Evolutionary conservation across 2,888 invertebrate species (phyloP), one percentile per base, ranked within the genome.

Genomic region (Lysandra bellargus): DNA sequence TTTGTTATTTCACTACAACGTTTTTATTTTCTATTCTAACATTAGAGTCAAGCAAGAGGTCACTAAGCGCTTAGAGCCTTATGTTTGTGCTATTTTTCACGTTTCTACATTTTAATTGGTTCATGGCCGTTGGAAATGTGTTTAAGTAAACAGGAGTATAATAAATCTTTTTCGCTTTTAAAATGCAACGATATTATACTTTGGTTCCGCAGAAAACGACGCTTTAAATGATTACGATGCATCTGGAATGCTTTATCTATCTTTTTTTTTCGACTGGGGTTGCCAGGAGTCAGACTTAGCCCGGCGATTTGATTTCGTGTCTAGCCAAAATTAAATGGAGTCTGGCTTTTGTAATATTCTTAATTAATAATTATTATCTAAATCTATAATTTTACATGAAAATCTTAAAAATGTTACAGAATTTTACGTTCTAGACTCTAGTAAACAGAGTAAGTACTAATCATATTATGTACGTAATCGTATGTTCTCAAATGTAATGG

Each of bases 81-180:
- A 17, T 5, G 33, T 37, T 1, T 69, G 33, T 69, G 33, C 33
- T 69, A 33, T 14, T 69, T 69, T 69, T 33, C 23, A 37, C 69
- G 33, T 69, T 69, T 37, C 69, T 69, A 69, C 33, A 37, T 69
- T 69, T 69, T 33, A 69, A 69, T 69, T 69, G 33, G 69, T 69
- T 69, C 69, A 69, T 69, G 69, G 69, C 37, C 69, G 69, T 69
- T 69, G 33, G 33, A 69, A 69, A 33, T 33, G 69, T 33, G 33
- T 14, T 69, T 37, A 33, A 69, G 69, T 33, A 69, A 69, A 69
- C 69, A 69, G 64, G 2, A 64, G 4, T 64, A 64, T 64, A 64
- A 30, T 69, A 33, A 69, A 14, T 17, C 1, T 33, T 17, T 17
- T 69, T 69, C 69, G 17, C 69, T 30, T 64, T 64, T 30, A 61